Percentiles rank a stretch among this genome's conserved stretches.
These are phyloP conservation scores for Pogonomyrmex barbatus DNA, from an alignment of 1,140 invertebrate species.

Conservation along the genomic window DNA sequence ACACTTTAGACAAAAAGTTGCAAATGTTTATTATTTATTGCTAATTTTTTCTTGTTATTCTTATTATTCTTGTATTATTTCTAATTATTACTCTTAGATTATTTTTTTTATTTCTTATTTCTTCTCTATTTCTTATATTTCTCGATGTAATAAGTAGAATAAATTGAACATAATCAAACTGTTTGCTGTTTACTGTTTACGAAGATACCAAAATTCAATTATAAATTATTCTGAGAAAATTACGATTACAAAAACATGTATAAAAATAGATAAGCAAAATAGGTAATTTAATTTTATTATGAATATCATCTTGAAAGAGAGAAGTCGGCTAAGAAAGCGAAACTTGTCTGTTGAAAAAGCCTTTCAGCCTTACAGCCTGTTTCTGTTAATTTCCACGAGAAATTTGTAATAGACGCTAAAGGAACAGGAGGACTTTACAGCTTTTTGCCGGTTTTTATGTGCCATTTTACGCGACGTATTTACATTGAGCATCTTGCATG, in stretches of 20 bases:
- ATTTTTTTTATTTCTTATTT: too few species aligned
- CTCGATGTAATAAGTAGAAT: background rate
- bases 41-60: background rate
- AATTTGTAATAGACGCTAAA: conserved; percentile 6
- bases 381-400: conserved; percentile 39
- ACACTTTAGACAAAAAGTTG: background rate
- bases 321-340: background rate
- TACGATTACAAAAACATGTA: background rate
- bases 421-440: conserved; percentile 23
- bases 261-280: conserved; percentile 9
- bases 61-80: background rate
- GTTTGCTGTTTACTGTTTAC: too few species aligned
- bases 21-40: background rate
- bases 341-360: conserved; percentile 22
- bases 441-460: background rate
- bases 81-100: background rate
- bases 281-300: background rate
- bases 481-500: conserved; percentile 12
- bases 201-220: background rate
- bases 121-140: background rate
- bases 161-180: background rate
- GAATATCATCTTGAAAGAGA: background rate
- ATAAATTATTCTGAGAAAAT: background rate
- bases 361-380: background rate
- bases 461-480: conserved; percentile 28